phyloP scores from a whole-genome alignment of 2,888 invertebrate genomes.

The Atrina japonica region DNA sequence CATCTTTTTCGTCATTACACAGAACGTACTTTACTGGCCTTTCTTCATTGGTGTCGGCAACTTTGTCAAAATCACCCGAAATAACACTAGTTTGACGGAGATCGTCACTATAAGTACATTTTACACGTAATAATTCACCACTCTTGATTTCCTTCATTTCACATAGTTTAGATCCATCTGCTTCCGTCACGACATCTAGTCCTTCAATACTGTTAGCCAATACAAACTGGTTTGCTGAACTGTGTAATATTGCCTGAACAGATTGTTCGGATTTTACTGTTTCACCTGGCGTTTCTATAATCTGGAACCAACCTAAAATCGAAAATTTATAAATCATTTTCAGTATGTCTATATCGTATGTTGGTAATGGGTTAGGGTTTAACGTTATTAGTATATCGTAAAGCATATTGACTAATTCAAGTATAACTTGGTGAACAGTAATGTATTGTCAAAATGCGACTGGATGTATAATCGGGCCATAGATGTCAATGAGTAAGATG shows the following conservation, averaged over 20 bases:
- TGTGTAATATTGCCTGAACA: constrained; percentile 8
- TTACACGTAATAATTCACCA: constrained; percentile 33
- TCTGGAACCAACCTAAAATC: constrained; percentile 37
- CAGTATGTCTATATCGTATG: no score
- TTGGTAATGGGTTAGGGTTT: no score
- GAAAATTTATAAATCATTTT: background rate
- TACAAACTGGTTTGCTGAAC: constrained; percentile 27
- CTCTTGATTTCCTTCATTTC: constrained; percentile 15
- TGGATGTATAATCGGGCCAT: no score
- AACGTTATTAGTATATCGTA: no score
- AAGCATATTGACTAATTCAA: no score
- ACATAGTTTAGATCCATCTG: background rate
- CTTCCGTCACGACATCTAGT: constrained; percentile 17
- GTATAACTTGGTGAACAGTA: no score
- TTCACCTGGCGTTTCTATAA: constrained; percentile 15
- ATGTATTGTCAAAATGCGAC: no score
- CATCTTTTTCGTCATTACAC: constrained; percentile 59
- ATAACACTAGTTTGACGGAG: background rate
- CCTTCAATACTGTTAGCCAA: constrained; percentile 29
- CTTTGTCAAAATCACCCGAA: background rate
- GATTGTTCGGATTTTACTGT: constrained; percentile 12
- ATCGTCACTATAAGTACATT: background rate
- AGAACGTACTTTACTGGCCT: constrained; percentile 30
- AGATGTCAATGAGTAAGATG: no score
- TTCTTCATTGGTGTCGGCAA: background rate